These are phyloP conservation scores for Struthio camelus DNA, from an alignment of 2,113 vertebrate genomes.

Conservation along the genomic window DNA sequence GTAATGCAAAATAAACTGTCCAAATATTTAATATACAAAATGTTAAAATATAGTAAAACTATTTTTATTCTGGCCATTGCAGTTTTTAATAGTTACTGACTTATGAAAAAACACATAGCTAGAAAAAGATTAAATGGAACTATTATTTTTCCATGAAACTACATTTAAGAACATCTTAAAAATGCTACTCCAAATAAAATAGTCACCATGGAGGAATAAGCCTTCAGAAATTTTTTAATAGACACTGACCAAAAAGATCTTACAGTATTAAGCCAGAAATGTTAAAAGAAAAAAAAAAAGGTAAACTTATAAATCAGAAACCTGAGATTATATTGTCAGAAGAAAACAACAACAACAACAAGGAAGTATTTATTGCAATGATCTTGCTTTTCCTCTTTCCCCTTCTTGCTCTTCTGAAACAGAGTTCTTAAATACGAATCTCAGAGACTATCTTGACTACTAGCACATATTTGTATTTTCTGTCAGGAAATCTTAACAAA, in stretches of 20 bases:
- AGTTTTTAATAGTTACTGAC: background rate
- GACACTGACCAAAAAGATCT: background rate
- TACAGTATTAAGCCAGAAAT: constrained; percentile 16
- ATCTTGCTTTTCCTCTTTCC: background rate
- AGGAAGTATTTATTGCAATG: background rate
- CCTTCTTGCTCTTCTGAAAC: background rate
- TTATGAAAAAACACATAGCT: background rate
- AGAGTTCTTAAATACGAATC: background rate
- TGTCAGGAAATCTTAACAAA: background rate
- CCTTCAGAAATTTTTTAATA: background rate
- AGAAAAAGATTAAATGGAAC: background rate
- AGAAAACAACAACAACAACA: too few relatives aligned
- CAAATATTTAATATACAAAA: background rate
- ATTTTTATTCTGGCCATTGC: background rate
- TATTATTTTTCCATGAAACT: background rate
- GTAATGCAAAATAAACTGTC: background rate
- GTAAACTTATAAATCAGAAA: background rate
- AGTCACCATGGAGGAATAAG: background rate
- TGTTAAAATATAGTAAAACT: background rate
- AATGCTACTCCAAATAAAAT: background rate
- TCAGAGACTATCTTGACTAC: background rate
- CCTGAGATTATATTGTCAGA: background rate
- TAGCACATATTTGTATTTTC: background rate
- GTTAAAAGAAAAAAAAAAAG: constrained; percentile 29
- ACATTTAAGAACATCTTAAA: background rate